phyloP scores from a whole-genome alignment of 2,888 invertebrate genomes.

The Pseudococcus longispinus region DNA sequence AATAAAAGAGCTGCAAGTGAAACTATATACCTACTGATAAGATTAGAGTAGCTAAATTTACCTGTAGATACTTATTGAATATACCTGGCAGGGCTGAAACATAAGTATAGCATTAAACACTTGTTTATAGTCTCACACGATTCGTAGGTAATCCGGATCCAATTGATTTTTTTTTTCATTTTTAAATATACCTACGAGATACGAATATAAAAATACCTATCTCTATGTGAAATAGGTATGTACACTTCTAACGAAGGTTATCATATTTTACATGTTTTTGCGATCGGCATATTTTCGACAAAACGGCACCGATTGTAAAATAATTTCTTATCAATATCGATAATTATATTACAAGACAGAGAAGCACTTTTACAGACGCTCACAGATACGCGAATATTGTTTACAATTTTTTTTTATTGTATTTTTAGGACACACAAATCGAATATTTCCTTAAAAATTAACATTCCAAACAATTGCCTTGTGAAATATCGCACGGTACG shows the following conservation, averaged over 20 bases:
- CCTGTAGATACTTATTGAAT: neutral
- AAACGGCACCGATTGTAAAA: neutral
- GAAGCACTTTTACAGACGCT: neutral
- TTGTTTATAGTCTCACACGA: neutral
- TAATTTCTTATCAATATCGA: constrained; percentile 1
- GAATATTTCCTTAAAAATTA: constrained; percentile 17
- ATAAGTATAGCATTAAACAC: too few relatives aligned
- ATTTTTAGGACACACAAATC: neutral
- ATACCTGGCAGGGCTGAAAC: neutral
- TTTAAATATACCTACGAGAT: neutral
- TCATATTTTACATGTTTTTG: neutral
- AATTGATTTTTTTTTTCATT: constrained; percentile 33
- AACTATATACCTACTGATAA: too few relatives aligned
- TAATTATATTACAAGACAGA: neutral
- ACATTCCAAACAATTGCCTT: neutral
- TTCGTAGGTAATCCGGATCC: neutral
- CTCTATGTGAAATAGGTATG: neutral
- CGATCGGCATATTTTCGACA: neutral
- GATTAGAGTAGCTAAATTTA: neutral
- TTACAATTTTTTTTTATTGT: neutral
- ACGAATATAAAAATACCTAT: constrained; percentile 1
- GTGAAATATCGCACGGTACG: constrained; percentile 4
- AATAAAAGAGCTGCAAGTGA: neutral
- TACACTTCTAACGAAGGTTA: neutral
- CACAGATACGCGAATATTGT: neutral